These are phyloP conservation scores for Nansenia antarctica DNA, from an alignment of 2,113 vertebrate species.

Conservation along the genomic window DNA sequence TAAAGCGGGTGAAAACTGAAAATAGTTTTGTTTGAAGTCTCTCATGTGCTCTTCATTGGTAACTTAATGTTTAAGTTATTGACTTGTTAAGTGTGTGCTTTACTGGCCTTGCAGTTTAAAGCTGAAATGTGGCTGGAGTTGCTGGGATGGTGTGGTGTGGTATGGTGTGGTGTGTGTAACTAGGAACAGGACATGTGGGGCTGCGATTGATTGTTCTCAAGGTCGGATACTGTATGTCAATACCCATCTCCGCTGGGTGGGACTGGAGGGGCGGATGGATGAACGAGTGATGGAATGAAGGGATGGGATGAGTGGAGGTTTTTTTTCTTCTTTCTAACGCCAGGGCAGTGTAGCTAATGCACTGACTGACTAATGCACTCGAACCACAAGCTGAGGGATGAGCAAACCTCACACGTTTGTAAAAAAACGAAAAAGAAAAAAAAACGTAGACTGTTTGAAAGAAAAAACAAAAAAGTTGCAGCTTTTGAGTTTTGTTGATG, in stretches of 20 bases:
- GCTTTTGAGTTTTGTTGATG: no score
- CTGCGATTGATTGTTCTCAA: conserved; percentile 76
- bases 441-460: no score
- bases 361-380: neutral
- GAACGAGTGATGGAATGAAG: conserved; percentile 33
- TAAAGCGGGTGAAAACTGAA: neutral
- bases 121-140: neutral
- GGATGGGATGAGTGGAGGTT: neutral
- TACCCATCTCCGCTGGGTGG: conserved; percentile 69
- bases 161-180: neutral
- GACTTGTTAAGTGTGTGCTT: neutral
- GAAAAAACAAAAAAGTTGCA: no score
- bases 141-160: neutral
- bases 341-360: conserved; percentile 18
- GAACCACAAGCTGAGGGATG: neutral
- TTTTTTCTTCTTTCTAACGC: neutral
- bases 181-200: conserved; percentile 56
- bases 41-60: neutral
- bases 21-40: neutral
- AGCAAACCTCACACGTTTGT: neutral
- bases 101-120: neutral
- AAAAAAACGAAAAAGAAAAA: no score
- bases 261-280: conserved; percentile 49
- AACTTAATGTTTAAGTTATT: neutral
- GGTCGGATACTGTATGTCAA: conserved; percentile 74